Percentiles rank a stretch among this genome's conserved stretches.
phyloP scores from a whole-genome alignment of 1,140 invertebrate species.

The Polypedilum pembai region DNA sequence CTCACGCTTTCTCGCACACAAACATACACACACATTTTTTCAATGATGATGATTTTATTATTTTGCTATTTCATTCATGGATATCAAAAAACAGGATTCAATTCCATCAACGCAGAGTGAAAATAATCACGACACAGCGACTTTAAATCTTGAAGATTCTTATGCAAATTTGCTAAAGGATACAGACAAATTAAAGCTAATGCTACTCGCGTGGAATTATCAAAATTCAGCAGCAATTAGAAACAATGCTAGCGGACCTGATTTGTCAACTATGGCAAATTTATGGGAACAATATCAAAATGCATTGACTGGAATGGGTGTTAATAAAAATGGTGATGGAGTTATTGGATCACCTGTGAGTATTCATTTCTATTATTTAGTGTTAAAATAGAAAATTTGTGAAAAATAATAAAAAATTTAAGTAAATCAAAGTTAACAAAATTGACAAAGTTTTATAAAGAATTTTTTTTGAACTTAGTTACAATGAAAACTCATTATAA shows the following conservation, averaged over 20 bases:
- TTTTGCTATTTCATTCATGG: slow-evolving; percentile 29
- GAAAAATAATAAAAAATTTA: no score
- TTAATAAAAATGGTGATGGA: slow-evolving; percentile 36
- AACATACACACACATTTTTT: slow-evolving; percentile 31
- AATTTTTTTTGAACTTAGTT: no score
- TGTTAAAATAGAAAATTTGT: no score
- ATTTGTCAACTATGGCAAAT: slow-evolving; percentile 54
- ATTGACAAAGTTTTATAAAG: no score
- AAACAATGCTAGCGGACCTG: slow-evolving; percentile 42
- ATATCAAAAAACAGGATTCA: slow-evolving; percentile 28
- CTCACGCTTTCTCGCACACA: slow-evolving; percentile 40
- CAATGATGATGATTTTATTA: slow-evolving; percentile 30
- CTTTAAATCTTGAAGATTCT: slow-evolving; percentile 36
- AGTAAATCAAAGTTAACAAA: no score
- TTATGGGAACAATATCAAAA: slow-evolving; percentile 69
- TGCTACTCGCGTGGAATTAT: slow-evolving; percentile 77
- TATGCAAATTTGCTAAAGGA: slow-evolving; percentile 57
- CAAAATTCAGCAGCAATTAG: slow-evolving; percentile 57
- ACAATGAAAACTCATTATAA: no score
- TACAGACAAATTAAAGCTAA: slow-evolving; percentile 74
- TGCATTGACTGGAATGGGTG: slow-evolving; percentile 40
- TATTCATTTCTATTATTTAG: neutral
- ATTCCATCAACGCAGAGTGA: slow-evolving; percentile 11
- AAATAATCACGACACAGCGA: slow-evolving; percentile 32
- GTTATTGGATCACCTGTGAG: slow-evolving; percentile 38